Evolutionary conservation across 1,140 invertebrate genomes (phyloP).

Genomic region (Temnothorax curvispinosus): DNA sequence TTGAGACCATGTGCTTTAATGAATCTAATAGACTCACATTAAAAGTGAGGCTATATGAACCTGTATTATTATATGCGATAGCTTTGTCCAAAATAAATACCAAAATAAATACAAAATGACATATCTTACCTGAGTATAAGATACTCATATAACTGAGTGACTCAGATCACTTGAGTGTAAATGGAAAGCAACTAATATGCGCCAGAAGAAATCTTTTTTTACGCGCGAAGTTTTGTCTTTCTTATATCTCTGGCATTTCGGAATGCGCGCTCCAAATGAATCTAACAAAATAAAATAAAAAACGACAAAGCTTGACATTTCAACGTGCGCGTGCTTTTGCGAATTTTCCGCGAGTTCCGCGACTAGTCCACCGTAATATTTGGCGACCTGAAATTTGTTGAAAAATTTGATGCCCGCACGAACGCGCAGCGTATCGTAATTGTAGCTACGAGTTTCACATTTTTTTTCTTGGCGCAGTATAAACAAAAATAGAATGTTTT

Average conservation of each 20-base stretch:
- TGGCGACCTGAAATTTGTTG: conserved; percentile 32
- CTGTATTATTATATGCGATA: too few relatives aligned
- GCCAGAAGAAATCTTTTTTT: neutral
- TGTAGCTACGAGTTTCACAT: conserved; percentile 4
- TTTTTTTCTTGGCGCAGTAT: conserved; percentile 14
- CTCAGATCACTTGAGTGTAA: too few relatives aligned
- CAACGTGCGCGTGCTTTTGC: neutral
- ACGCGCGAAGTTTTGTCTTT: neutral
- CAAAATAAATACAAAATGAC: too few relatives aligned
- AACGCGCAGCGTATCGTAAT: conserved; percentile 22
- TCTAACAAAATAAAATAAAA: conserved; percentile 1
- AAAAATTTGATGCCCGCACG: conserved; percentile 32
- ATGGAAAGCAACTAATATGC: neutral
- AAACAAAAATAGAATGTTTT: conserved; percentile 34
- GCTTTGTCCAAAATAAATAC: too few relatives aligned
- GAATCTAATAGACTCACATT: too few relatives aligned
- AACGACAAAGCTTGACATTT: neutral
- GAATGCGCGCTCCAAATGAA: neutral
- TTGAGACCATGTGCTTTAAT: too few relatives aligned
- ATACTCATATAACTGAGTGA: too few relatives aligned
- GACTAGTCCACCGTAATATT: conserved; percentile 19
- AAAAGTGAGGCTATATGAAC: too few relatives aligned
- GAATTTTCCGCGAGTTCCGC: conserved; percentile 23
- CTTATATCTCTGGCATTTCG: neutral
- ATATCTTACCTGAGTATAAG: too few relatives aligned